Evolutionary conservation across 2,888 invertebrate species (phyloP), one percentile per base, ranked within the genome.

Genomic region (Chymomyza procnemis): DNA sequence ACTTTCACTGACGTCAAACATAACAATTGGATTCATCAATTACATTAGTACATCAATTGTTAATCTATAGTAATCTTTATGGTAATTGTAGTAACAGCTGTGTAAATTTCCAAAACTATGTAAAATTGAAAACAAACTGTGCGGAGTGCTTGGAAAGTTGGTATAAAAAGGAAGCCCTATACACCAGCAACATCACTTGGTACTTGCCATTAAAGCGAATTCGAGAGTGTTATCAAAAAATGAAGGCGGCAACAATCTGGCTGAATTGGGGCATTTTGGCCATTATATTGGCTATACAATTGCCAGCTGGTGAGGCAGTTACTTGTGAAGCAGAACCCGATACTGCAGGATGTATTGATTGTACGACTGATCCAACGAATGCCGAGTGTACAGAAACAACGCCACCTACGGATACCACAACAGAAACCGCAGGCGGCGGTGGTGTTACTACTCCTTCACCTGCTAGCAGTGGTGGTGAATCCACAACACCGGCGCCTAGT

Each of bases 321-420:
- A 70, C 64, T 52, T 73, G 73, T 18, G 64, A 69, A 0, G 4
- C 0, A 0, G 66, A 6, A 66, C 66, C 12, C 9, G 56, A 69
- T 14, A 4, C 54, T 3, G 60, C 62, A 18, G 22, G 65, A 8
- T 73, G 73, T 9, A 68, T 74, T 9, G 62, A 73, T 21, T 73
- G 73, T 14, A 8, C 59, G 4, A 56, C 9, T 0, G 73, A 73
- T 54, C 52, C 8, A 0, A 1, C 18, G 0, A 3, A 66, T 19
- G 61, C 0, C 1, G 73, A 73, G 46, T 73, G 73, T 26, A 66
- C 68, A 26, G 63, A 69, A 1, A 66, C 73, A 8, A 68, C 73
- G 47, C 1, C 16, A n/a, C 8, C n/a, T 16, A 0, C 47, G 14
- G 16, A 16, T n/a, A n/a, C 47, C n/a, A 5, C n/a, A 0, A 14